Base-by-base conservation (phyloP, 2,797 vertebrate genomes). In the Poecilia gillii region DNA sequence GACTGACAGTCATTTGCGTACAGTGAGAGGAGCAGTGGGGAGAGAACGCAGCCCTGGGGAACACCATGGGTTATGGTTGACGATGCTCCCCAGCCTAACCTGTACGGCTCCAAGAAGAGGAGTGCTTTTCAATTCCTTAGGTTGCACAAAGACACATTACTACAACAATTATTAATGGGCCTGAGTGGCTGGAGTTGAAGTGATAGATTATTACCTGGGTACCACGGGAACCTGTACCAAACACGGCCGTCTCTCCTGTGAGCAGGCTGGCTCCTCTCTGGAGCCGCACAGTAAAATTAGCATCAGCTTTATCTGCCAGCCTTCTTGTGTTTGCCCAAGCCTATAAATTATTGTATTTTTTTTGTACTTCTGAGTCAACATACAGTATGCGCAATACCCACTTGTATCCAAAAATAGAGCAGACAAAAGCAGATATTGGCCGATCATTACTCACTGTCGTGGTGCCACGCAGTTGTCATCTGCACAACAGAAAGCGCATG, bases 121-220 rank as follows among this genome's bases (percentile, higher is more conserved):
- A 23, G 16, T 39, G 14, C 14, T 66, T 64, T 36, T 66, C 1
- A 25, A 4, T 2, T 16, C 20, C 41, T 41, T 70, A 43, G 4
- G 9, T 81, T 76, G 51, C 39, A 71, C 72, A 73, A 41, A 74
- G 9, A 89, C 82, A 31, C 55, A 88, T 87, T 74, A 84, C 33
- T 55, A 25, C 72, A 81, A 73, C 70, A 79, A 71, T 79, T 88
- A 74, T 80, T 72, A 87, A 78, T 76, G 47, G 45, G n/a, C 39
- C 49, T 74, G 8, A 71, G 45, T 81, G 81, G 77, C 70, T 80
- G 41, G 41, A 41, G 75, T 81, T 74, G 78, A 74, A 68, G 49
- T 84, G 75, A 86, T 80, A 14, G 77, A 78, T 74, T 36, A 78
- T 78, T 59, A 75, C 0, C 16, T 62, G 45, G 55, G 18, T 28